Base-by-base conservation (phyloP, 2,888 invertebrate genomes). In the Aspidiotus destructor region DNA sequence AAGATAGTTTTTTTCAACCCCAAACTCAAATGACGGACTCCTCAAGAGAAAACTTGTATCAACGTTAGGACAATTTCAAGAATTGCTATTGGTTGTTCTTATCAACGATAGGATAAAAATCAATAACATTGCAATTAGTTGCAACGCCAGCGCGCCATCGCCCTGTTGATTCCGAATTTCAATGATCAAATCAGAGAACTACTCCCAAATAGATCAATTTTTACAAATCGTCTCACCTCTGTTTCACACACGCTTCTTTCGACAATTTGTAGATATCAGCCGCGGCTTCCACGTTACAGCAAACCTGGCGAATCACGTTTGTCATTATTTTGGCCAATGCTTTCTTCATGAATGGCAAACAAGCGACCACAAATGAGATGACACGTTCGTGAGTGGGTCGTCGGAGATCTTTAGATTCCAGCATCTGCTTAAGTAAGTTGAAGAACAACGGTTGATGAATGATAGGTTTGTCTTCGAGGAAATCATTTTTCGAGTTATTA, bases 391-490 rank as follows among this genome's bases (percentile, higher is more conserved):
- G 92, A 72, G 89, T 77, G 74, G 86, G 85, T 62, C 74, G 63
- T 17, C 72, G 70, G 44, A 71, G 64, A n/a, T 60, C 69, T 41
- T 70, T 72, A 74, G 82, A 79, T 74, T 88, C 86, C 68, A 92
- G 78, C 7, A 91, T 89, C 74, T 85, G 86, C 73, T 89, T 79
- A 62, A 91, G 83, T 41, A 89, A 87, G 17, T 88, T 84, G 42
- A 91, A 78, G 76, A 93, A 91, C 83, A 92, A 88, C 41, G 88
- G 86, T 76, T 92, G 90, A 75, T 90, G 88, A 52, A 86, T 86
- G 70, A 88, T 85, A 53, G 85, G 78, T 70, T 84, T 81, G 54
- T 85, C 84, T 17, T 84, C 81, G 62, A 84, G 76, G 74, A 86
- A 86, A 72, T 85, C 84, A 41, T 52, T 60, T 44, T 67, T 67